Conservation (phyloP, 1,140 invertebrate species). For the Telenomus remus region DNA sequence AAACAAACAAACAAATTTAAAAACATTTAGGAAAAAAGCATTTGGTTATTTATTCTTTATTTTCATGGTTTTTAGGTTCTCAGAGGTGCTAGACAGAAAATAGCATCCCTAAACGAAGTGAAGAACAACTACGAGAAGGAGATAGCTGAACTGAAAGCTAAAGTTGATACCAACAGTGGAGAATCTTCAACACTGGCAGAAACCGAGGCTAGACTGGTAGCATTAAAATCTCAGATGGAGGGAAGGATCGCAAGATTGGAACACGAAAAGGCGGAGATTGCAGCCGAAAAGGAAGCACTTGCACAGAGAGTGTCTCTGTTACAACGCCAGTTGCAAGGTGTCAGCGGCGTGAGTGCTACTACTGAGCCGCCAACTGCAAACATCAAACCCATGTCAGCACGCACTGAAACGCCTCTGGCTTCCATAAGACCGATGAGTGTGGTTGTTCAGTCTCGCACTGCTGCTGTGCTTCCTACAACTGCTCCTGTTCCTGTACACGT, state of each 20-base stretch:
- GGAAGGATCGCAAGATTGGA: conserved; percentile 82
- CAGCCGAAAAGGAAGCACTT: conserved; percentile 82
- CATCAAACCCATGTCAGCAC: conserved; percentile 94
- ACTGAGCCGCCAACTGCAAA: conserved; percentile 92
- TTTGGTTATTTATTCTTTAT: conserved; percentile 2
- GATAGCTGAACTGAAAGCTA: conserved; percentile 78
- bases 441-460: conserved; percentile 81
- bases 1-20: background rate
- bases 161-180: conserved; percentile 71
- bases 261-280: conserved; percentile 84
- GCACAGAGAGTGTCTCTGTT: conserved; percentile 83
- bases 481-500: conserved; percentile 78
- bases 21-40: too few relatives aligned
- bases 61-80: conserved; percentile 72
- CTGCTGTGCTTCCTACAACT: conserved; percentile 86
- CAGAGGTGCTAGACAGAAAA: conserved; percentile 83
- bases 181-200: conserved; percentile 67
- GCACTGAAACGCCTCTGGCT: conserved; percentile 87
- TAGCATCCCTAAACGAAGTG: conserved; percentile 81
- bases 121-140: conserved; percentile 79
- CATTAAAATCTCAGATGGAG: conserved; percentile 84
- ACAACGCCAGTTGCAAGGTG: conserved; percentile 84
- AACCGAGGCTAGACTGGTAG: conserved; percentile 77
- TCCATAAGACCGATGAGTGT: conserved; percentile 95
- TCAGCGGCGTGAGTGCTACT: conserved; percentile 80